Conservation (phyloP, 2,888 invertebrate genomes). For the Salpingus planirostris region DNA sequence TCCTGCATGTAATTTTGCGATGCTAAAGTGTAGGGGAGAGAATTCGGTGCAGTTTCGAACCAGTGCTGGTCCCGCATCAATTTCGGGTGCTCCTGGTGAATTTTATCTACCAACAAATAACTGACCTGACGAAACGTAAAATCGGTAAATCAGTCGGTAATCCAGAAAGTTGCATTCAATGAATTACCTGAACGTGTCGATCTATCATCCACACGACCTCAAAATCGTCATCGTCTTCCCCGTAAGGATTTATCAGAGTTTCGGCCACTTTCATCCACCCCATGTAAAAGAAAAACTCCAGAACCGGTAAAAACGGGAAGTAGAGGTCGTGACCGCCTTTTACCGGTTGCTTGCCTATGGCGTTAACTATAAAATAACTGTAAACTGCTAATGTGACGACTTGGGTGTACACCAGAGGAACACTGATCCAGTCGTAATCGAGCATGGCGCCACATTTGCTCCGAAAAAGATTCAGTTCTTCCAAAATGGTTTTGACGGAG, state of each 20-base stretch:
- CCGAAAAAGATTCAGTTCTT: slow-evolving; percentile 73
- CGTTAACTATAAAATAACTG: slow-evolving; percentile 76
- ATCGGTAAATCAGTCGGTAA: slow-evolving; percentile 12
- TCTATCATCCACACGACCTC: slow-evolving; percentile 90
- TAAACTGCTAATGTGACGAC: slow-evolving; percentile 86
- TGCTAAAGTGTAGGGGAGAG: slow-evolving; percentile 78
- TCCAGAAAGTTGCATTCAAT: neutral
- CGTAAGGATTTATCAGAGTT: slow-evolving; percentile 81
- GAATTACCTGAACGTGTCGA: slow-evolving; percentile 65
- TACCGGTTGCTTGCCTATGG: slow-evolving; percentile 83
- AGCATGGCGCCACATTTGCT: slow-evolving; percentile 64
- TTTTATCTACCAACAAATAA: slow-evolving; percentile 84
- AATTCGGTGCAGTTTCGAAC: slow-evolving; percentile 52
- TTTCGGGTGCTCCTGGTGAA: slow-evolving; percentile 85
- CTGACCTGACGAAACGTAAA: slow-evolving; percentile 75
- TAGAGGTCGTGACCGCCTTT: slow-evolving; percentile 55
- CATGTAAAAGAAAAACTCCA: slow-evolving; percentile 82
- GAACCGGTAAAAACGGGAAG: slow-evolving; percentile 78
- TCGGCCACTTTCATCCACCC: slow-evolving; percentile 89
- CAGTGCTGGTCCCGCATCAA: slow-evolving; percentile 79
- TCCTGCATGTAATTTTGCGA: slow-evolving; percentile 72
- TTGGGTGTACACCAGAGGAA: slow-evolving; percentile 76
- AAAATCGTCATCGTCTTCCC: slow-evolving; percentile 85
- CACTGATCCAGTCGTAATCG: slow-evolving; percentile 68
- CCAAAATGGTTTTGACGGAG: slow-evolving; percentile 77